phyloP scores from a whole-genome alignment of 2,888 invertebrate species.

The Actias luna region DNA sequence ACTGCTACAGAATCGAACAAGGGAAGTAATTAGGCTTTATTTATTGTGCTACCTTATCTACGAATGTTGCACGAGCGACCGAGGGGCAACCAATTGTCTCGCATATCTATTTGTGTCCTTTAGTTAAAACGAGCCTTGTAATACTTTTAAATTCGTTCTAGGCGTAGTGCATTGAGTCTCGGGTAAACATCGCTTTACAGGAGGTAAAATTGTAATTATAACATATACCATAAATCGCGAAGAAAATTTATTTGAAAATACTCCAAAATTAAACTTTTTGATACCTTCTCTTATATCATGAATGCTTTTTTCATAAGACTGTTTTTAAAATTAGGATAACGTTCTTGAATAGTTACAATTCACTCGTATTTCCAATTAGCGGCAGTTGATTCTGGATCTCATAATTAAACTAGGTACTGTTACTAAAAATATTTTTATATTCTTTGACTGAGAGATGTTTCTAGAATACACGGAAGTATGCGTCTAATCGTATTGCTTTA shows the following conservation, averaged over 20 bases:
- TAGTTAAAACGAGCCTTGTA: not conserved
- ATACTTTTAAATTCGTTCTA: not conserved
- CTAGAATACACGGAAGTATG: conserved; percentile 5
- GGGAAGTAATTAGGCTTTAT: conserved; percentile 74
- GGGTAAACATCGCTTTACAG: not conserved
- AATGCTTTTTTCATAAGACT: not conserved
- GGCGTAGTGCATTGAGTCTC: not conserved
- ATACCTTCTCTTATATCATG: not conserved
- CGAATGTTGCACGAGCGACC: conserved; percentile 51
- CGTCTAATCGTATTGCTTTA: conserved; percentile 2
- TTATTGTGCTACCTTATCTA: conserved; percentile 72
- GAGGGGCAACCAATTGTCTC: conserved; percentile 17
- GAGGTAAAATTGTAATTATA: not conserved
- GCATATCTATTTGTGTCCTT: conserved; percentile 5
- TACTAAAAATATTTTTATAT: not conserved
- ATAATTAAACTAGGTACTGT: not conserved
- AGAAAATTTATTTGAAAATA: not conserved
- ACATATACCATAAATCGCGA: not conserved
- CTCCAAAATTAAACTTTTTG: not conserved
- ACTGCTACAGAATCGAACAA: conserved; percentile 50
- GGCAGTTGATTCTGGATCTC: not conserved
- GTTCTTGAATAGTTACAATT: not conserved
- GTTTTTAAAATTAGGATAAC: not conserved
- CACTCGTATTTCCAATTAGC: too few relatives aligned
- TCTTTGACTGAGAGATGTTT: not conserved